phyloP scores from a whole-genome alignment of 37 sponge, comb jelly and placozoan genomes.

The Diacarnus erythraeanus region DNA sequence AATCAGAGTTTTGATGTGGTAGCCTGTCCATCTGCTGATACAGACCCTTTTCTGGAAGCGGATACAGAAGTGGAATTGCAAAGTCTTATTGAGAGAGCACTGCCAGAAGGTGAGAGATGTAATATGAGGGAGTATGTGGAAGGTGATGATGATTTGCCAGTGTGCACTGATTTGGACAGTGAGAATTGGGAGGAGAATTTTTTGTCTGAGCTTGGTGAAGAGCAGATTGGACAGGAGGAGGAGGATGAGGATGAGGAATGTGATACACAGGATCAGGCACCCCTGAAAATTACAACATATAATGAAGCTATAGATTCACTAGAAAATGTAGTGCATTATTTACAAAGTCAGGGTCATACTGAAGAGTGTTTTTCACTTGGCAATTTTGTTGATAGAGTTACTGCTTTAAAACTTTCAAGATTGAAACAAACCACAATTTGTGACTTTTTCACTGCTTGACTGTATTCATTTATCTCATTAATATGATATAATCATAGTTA shows the following conservation, averaged over 20 bases:
- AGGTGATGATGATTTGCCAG: slow-evolving; percentile 39
- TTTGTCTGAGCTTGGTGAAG: background rate
- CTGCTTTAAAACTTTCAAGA: background rate
- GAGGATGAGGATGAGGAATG: background rate
- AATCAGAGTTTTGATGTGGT: slow-evolving; percentile 10
- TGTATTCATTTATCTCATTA: too few relatives aligned
- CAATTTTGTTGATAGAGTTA: slow-evolving; percentile 24
- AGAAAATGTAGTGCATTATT: slow-evolving; percentile 38
- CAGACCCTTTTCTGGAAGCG: slow-evolving; percentile 16
- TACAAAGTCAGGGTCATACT: slow-evolving; percentile 32
- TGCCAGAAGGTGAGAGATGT: slow-evolving; percentile 23
- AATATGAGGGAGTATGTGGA: slow-evolving; percentile 25
- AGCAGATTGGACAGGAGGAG: background rate
- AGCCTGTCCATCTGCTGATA: background rate
- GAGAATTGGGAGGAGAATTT: slow-evolving; percentile 40
- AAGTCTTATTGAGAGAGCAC: background rate
- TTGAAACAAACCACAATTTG: slow-evolving; percentile 7
- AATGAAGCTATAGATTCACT: slow-evolving; percentile 18
- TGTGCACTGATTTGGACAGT: slow-evolving; percentile 30
- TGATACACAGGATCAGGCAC: background rate
- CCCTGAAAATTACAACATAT: slow-evolving; percentile 18
- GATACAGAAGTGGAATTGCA: background rate
- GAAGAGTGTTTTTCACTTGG: slow-evolving; percentile 12
- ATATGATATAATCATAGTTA: background rate
- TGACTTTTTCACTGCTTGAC: too few relatives aligned